phyloP scores from a whole-genome alignment of 2,888 invertebrate species.

The Thumatha senex region DNA sequence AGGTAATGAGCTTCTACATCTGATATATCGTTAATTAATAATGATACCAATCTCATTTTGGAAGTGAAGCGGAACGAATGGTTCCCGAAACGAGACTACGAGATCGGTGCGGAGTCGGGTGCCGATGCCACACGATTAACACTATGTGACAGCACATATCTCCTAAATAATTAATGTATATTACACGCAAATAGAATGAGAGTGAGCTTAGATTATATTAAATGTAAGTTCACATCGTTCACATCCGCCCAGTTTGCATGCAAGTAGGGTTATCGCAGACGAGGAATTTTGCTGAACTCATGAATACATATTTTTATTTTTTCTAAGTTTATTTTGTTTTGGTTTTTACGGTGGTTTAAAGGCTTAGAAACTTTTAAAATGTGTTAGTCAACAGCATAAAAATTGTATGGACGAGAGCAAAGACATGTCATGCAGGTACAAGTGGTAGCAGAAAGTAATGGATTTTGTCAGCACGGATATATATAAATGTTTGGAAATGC shows the following conservation, averaged over 20 bases:
- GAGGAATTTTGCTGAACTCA: not conserved
- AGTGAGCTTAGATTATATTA: slow-evolving; percentile 6
- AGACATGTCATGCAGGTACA: too few species aligned
- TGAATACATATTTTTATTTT: not conserved
- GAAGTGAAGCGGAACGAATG: slow-evolving; percentile 56
- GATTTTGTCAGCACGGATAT: too few species aligned
- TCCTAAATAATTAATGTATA: slow-evolving; percentile 13
- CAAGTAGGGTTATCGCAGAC: slow-evolving; percentile 1
- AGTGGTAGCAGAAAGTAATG: too few species aligned
- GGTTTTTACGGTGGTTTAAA: too few species aligned
- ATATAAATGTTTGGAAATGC: too few species aligned
- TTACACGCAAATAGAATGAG: slow-evolving; percentile 12
- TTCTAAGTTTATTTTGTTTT: too few species aligned
- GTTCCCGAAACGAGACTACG: slow-evolving; percentile 54
- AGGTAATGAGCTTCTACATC: slow-evolving; percentile 38
- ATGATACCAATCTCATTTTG: slow-evolving; percentile 50
- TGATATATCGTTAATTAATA: slow-evolving; percentile 64
- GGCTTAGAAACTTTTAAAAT: too few species aligned
- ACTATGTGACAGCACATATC: slow-evolving; percentile 17
- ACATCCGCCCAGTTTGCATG: slow-evolving; percentile 11
- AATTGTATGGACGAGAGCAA: too few species aligned
- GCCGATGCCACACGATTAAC: slow-evolving; percentile 26
- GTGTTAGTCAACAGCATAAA: too few species aligned
- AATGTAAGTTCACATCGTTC: slow-evolving; percentile 10
- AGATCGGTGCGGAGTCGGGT: slow-evolving; percentile 34